Evolutionary conservation across 2,113 vertebrate species (phyloP), one percentile per base, ranked within the genome.

Genomic region (Nothobranchius furzeri): DNA sequence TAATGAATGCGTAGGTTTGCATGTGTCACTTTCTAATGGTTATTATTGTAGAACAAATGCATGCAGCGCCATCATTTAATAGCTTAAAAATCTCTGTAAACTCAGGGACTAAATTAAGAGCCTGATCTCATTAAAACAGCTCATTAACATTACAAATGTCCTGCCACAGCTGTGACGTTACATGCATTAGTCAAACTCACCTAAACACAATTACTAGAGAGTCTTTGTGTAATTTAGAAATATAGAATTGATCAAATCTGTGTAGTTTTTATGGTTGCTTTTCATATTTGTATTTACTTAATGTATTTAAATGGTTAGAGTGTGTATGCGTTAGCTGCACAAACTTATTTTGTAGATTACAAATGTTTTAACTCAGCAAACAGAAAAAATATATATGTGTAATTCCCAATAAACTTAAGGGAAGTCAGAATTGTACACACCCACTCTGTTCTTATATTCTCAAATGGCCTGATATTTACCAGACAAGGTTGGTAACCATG

Each of bases 61-160:
- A 25, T 24, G 7, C 11, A 54, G 20, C 11, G 12, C 11, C n/a
- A 2, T 17, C 5, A 11, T 64, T 24, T 45, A 56, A 35, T 11
- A 15, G 11, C 61, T 45, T 25, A 30, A 7, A 66, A 45, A 78
- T 17, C 35, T 61, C 46, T 76, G 52, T 74, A 51, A 70, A 64
- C 36, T 20, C 2, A 12, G 20, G 12, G 15, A 40, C 9, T 47
- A 67, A 48, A 71, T 75, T 60, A 36, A 55, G 17, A 47, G 63
- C 53, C 13, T 75, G 70, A 75, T 76, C 58, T 57, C 73, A 84
- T 77, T 84, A 75, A 82, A 71, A 57, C 24, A 68, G 73, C 20
- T 61, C 75, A 81, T 83, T 76, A 81, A 64, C 67, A 64, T 75
- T 79, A 84, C 64, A 75, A 52, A 82, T 84, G 76, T 62, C 58